Evolutionary conservation across 2,797 vertebrate genomes (phyloP).

Genomic region (Gephyroberyx darwinii): DNA sequence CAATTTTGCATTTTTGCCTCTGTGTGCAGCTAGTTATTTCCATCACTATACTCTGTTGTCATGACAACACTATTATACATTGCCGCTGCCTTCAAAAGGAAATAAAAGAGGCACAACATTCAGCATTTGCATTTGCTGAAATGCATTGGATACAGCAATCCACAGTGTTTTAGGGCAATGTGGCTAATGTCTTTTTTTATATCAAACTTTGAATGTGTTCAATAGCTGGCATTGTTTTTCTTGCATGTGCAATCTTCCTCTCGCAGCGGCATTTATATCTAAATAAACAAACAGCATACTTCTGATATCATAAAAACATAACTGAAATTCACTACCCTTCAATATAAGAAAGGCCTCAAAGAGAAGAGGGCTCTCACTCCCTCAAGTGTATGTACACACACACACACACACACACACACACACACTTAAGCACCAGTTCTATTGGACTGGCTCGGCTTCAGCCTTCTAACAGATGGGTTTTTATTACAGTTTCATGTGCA

Average conservation of each 20-base stretch:
- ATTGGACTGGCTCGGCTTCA: slow-evolving; percentile 56
- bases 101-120: slow-evolving; percentile 16
- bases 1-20: slow-evolving; percentile 60
- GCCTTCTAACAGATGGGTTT: slow-evolving; percentile 76
- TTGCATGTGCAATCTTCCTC: neutral
- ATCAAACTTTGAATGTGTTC: neutral
- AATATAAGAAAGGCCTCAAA: slow-evolving; percentile 1
- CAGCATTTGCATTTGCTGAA: slow-evolving; percentile 22
- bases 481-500: slow-evolving; percentile 76
- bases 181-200: neutral
- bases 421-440: slow-evolving; percentile 31
- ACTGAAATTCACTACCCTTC: slow-evolving; percentile 9
- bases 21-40: slow-evolving; percentile 55
- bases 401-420: slow-evolving; percentile 12
- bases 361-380: slow-evolving; percentile 9
- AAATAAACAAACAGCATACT: neutral
- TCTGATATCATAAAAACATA: neutral
- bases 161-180: neutral
- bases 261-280: slow-evolving; percentile 2
- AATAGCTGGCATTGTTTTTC: neutral
- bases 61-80: slow-evolving; percentile 67
- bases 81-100: slow-evolving; percentile 43
- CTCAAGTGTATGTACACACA: neutral
- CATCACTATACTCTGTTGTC: slow-evolving; percentile 63
- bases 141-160: slow-evolving; percentile 10